Percentiles rank a stretch among this genome's conserved stretches.
These are phyloP conservation scores for Sphinx pinastri DNA, from an alignment of 2,888 invertebrate species.

Conservation along the genomic window DNA sequence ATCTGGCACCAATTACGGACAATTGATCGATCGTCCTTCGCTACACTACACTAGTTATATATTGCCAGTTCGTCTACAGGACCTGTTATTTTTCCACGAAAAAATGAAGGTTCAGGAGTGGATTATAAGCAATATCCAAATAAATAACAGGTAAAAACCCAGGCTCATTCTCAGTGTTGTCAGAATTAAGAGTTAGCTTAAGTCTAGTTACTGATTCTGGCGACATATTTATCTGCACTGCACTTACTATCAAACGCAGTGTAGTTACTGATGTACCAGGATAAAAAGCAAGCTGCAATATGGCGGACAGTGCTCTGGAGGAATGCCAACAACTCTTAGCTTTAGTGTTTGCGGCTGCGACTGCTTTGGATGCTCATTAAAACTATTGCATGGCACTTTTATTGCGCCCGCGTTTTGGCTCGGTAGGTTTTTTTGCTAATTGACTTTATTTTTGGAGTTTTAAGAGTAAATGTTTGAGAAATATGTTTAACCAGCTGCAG, in stretches of 20 bases:
- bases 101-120: no score
- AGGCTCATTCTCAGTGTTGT: no score
- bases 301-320: slow-evolving; percentile 2
- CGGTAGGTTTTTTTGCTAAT: background rate
- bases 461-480: background rate
- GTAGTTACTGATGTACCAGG: no score
- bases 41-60: background rate
- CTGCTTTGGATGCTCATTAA: slow-evolving; percentile 5
- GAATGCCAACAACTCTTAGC: background rate
- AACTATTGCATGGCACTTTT: background rate
- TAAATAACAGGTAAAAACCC: no score
- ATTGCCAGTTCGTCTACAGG: background rate
- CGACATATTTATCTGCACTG: no score
- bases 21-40: slow-evolving; percentile 7
- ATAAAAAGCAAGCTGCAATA: background rate
- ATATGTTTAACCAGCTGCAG: background rate
- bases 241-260: no score
- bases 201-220: no score
- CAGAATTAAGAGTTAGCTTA: no score
- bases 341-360: background rate
- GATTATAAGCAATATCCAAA: no score
- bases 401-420: background rate
- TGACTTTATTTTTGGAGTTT: background rate
- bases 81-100: no score
- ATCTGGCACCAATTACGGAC: slow-evolving; percentile 16